Conservation (phyloP, 2,888 invertebrate genomes). For the Netelia inedita region DNA sequence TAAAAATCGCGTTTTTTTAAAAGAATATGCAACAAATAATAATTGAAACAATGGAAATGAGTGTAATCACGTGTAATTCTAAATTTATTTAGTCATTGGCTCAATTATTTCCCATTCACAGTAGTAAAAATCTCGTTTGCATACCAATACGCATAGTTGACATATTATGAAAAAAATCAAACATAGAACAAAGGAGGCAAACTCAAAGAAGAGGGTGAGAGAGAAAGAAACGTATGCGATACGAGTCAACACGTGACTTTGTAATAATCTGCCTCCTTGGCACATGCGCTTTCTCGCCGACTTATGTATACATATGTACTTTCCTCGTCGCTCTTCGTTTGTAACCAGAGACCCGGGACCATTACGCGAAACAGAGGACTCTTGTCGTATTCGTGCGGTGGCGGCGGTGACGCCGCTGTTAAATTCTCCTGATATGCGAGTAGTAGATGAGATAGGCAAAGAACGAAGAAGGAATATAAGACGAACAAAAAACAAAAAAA, state of each 20-base stretch:
- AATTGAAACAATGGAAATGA: too few relatives aligned
- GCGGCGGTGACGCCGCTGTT: slow-evolving; percentile 30
- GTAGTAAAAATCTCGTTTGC: too few relatives aligned
- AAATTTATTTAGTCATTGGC: too few relatives aligned
- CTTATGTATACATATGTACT: slow-evolving; percentile 22
- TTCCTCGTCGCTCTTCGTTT: slow-evolving; percentile 41
- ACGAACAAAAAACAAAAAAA: slow-evolving; percentile 41
- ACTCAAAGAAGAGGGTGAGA: slow-evolving; percentile 47
- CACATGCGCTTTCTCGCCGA: too few relatives aligned
- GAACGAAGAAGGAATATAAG: slow-evolving; percentile 25
- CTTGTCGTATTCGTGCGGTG: slow-evolving; percentile 21
- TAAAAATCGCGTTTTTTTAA: too few relatives aligned
- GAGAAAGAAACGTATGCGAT: slow-evolving; percentile 9
- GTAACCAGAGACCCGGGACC: slow-evolving; percentile 67
- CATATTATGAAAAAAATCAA: slow-evolving; percentile 11
- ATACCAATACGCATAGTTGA: too few relatives aligned
- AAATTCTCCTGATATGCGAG: slow-evolving; percentile 33
- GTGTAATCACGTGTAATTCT: too few relatives aligned
- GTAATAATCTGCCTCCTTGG: too few relatives aligned
- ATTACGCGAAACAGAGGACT: slow-evolving; percentile 63
- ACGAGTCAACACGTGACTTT: too few relatives aligned
- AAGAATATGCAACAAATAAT: too few relatives aligned
- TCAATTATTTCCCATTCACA: too few relatives aligned
- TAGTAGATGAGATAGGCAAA: background rate
- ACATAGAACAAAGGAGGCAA: slow-evolving; percentile 49